Evolutionary conservation across 2,113 vertebrate genomes (phyloP), one percentile per base, ranked within the genome.

Genomic region (Chaetodon auriga): DNA sequence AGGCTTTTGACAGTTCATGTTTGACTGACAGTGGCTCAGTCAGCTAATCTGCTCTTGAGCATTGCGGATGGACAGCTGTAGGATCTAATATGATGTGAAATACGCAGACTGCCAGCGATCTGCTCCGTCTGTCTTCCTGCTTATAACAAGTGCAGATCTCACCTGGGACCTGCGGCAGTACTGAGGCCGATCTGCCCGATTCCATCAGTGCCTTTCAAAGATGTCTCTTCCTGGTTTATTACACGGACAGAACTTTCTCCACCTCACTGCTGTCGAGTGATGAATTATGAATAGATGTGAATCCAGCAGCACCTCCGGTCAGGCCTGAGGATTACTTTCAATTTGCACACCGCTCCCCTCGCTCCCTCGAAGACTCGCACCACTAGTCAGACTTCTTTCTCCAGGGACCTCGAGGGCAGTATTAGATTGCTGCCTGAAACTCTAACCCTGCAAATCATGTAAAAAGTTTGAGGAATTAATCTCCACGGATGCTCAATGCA

Each of bases 211-310:
- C 75, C 72, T 82, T 69, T 76, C 75, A 69, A 62, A 83, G 64
- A 87, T 38, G 51, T 88, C 87, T 87, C 80, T 74, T 81, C 87
- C 79, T 53, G 83, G 66, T 88, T 89, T 92, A 87, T 92, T 92
- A 88, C 90, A 82, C 16, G 25, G 74, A 75, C 78, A 87, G 74
- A 91, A 90, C 88, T 90, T 91, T 89, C 91, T 87, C 86, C 82
- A 87, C 78, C 78, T 83, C 84, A 3, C 87, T 84, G 89, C 89
- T 85, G 87, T 86, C 63, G 80, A 87, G 81, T 76, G 84, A 89
- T 94, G 83, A 94, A 94, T 94, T 93, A 94, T 93, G 92, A 92
- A 93, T 92, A 80, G 86, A 90, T 62, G 74, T 82, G 81, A 89
- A 84, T 93, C 80, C 84, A 82, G 86, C 82, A 35, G 79, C 66